These are phyloP conservation scores for Acheta domesticus DNA, from an alignment of 2,888 invertebrate genomes.

Conservation along the genomic window DNA sequence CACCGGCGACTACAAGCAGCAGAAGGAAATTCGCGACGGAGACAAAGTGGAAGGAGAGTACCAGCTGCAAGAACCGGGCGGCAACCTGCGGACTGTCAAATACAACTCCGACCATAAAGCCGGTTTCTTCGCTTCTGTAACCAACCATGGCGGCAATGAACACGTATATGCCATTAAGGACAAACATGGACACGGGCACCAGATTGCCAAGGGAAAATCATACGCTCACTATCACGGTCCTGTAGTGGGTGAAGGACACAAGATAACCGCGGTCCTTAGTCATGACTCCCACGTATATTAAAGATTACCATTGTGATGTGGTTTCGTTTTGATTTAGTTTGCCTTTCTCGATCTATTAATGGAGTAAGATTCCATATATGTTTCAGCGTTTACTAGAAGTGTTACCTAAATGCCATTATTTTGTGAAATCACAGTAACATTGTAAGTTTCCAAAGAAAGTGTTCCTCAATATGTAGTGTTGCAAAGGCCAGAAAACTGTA, in stretches of 20 bases:
- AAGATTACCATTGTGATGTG: too few species aligned
- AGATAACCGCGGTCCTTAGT: not conserved
- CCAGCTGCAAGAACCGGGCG: not conserved
- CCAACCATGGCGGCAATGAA: not conserved
- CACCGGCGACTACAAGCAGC: not conserved
- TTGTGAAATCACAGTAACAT: too few species aligned
- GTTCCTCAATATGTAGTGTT: too few species aligned
- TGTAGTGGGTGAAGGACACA: not conserved
- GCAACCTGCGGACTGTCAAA: slow-evolving; percentile 49
- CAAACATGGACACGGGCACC: not conserved
- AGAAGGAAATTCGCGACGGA: slow-evolving; percentile 12
- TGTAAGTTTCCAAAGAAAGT: too few species aligned
- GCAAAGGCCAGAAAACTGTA: too few species aligned
- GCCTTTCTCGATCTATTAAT: too few species aligned
- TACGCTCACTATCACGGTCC: not conserved
- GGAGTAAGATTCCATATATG: too few species aligned
- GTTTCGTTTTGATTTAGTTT: too few species aligned
- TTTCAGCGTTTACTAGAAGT: too few species aligned
- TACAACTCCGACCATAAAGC: slow-evolving; percentile 53
- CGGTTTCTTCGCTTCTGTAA: not conserved
- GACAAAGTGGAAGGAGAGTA: slow-evolving; percentile 12
- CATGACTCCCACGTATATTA: too few species aligned
- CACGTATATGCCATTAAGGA: not conserved
- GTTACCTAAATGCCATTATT: too few species aligned
- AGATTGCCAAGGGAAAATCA: not conserved